phyloP scores from a whole-genome alignment of 2,113 vertebrate genomes.

The Argyrosomus japonicus region DNA sequence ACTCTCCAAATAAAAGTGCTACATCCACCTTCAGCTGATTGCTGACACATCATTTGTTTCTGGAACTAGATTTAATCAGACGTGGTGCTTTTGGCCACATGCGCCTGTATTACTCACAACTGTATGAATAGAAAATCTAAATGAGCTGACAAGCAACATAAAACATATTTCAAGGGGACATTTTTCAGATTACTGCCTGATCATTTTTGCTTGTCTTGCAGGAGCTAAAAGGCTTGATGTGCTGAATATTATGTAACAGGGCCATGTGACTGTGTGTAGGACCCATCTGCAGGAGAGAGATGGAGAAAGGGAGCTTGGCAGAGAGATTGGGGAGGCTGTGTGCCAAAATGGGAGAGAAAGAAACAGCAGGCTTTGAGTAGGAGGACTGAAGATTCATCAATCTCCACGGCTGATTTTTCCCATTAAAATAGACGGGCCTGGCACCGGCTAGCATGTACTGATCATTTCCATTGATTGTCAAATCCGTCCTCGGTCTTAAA shows the following conservation, averaged over 20 bases:
- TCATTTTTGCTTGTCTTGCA: constrained; percentile 31
- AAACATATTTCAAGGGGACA: constrained; percentile 13
- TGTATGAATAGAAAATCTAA: neutral
- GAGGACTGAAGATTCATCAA: constrained; percentile 48
- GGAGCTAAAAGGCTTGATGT: constrained; percentile 40
- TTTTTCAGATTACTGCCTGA: constrained; percentile 34
- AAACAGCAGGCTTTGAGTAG: constrained; percentile 61
- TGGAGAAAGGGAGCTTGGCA: constrained; percentile 31
- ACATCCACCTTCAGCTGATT: neutral
- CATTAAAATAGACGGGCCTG: neutral
- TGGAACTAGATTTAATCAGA: neutral
- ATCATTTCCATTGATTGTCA: neutral
- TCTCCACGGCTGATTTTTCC: constrained; percentile 13
- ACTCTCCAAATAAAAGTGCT: neutral
- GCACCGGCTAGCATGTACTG: neutral
- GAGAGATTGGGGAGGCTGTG: constrained; percentile 23
- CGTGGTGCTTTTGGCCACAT: neutral
- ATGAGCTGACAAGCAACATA: constrained; percentile 21
- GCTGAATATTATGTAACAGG: constrained; percentile 59
- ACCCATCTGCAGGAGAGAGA: constrained; percentile 32
- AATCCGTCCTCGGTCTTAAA: constrained; percentile 11
- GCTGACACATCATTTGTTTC: neutral
- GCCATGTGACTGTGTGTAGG: constrained; percentile 44
- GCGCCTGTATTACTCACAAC: neutral
- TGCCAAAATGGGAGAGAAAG: constrained; percentile 49